phyloP scores from a whole-genome alignment of 2,113 vertebrate species.

The Scytalopus superciliaris region DNA sequence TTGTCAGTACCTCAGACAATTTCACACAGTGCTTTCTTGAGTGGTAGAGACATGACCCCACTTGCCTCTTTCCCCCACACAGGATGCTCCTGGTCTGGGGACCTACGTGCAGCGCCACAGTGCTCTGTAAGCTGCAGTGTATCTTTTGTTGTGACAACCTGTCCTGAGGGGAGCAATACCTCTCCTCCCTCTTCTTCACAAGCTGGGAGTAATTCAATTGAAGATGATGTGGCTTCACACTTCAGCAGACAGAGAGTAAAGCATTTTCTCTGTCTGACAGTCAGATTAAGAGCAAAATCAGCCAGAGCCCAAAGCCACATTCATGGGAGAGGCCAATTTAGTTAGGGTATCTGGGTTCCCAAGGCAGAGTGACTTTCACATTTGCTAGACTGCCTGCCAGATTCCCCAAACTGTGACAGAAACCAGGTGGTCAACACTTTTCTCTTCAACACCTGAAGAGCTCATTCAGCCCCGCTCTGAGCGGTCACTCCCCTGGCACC shows the following conservation, averaged over 20 bases:
- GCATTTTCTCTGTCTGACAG: neutral
- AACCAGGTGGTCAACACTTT: neutral
- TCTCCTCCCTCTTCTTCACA: neutral
- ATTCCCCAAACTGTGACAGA: neutral
- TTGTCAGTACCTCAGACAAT: neutral
- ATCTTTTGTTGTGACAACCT: neutral
- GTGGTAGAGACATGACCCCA: neutral
- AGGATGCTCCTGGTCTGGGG: neutral
- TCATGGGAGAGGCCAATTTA: neutral
- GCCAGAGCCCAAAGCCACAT: neutral
- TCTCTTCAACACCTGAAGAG: neutral
- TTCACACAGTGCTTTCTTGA: neutral
- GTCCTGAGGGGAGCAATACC: neutral
- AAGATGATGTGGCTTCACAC: slow-evolving; percentile 18
- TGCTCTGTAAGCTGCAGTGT: neutral
- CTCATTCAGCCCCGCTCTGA: neutral
- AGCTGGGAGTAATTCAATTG: neutral
- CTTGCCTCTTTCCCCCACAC: neutral
- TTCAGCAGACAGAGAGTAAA: slow-evolving; percentile 1
- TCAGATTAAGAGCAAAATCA: neutral
- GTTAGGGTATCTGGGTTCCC: neutral
- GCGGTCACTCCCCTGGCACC: fast-evolving
- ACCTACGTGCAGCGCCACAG: neutral
- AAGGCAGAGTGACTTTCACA: neutral
- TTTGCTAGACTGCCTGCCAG: neutral